Evolutionary conservation across 2,797 vertebrate species (phyloP), one percentile per base, ranked within the genome.

Genomic region (Mormyrops boulengeri): DNA sequence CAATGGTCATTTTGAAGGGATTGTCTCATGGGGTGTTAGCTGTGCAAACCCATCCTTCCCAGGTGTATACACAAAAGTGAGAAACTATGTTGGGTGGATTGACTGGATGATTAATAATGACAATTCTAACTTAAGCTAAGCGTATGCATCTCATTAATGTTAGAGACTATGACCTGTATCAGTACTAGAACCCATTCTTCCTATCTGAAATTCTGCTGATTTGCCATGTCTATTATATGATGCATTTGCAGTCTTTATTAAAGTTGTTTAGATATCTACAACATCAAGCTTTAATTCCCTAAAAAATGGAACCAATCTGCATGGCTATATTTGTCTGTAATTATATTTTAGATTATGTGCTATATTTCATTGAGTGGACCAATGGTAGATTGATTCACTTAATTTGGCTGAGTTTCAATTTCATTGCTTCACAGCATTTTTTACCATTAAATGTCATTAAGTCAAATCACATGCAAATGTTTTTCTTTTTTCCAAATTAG

Each of bases 21-120:
- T 97, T 12, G 96, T 97, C 14, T 97, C 96, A 11, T 97, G 96
- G 96, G 96, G 96, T 73, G 95, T 95, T 1, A 93, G 96, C 80
- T 97, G 96, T 88, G 96, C 95, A 60, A 92, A 94, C 85, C 30
- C 93, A 17, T 93, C 92, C 90, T 97, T 94, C 91, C 96, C 96
- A 1, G 96, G 96, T 0, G 96, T 97, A 88, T 97, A 97, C 94
- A 96, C 95, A 87, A 95, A 94, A 85, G 94, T 96, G 47, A 93
- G 93, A 88, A 96, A 96, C 92, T 96, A 95, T 90, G 1, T 94
- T 7, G 30, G 9, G 6, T 97, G 96, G 96, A 96, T 97, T 38
- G 91, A 91, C 19, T 92, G 90, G 93, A 85, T 93, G 80, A 94
- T 91, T 14, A 41, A 93, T 57, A 92, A 87, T 1, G 49, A 91